A percentile compares a stretch with the other conserved stretches of the same genome.
Conservation (phyloP, 2,888 invertebrate species). For the Omphaloscelis lunosa region DNA sequence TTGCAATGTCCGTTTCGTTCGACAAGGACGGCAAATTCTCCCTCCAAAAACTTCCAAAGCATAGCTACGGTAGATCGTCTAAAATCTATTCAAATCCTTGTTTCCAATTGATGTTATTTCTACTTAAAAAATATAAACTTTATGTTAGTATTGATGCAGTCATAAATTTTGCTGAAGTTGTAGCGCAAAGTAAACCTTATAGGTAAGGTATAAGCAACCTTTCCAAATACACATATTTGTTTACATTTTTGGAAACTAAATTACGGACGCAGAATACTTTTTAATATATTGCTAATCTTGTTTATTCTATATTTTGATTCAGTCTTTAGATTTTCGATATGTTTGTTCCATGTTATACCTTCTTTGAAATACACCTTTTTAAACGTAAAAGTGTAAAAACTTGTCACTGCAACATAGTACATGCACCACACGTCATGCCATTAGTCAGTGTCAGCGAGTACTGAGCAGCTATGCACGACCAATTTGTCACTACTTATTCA, state of each 20-base stretch:
- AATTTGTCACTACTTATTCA: slow-evolving; percentile 51
- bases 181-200: too few relatives aligned
- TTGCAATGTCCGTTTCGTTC: neutral
- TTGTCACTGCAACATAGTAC: neutral
- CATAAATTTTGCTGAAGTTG: too few relatives aligned
- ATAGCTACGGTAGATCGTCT: too few relatives aligned
- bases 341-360: too few relatives aligned
- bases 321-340: too few relatives aligned
- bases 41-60: too few relatives aligned
- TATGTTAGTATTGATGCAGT: too few relatives aligned
- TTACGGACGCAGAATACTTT: neutral
- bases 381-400: neutral
- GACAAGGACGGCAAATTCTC: neutral
- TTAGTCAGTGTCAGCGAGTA: slow-evolving; percentile 39
- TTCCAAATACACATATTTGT: neutral
- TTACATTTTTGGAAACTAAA: neutral
- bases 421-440: slow-evolving; percentile 21
- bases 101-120: too few relatives aligned
- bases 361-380: neutral
- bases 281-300: too few relatives aligned
- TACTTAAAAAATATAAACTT: too few relatives aligned
- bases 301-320: neutral
- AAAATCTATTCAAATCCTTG: too few relatives aligned
- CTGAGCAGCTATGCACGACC: slow-evolving; percentile 36
- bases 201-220: neutral